Base-by-base conservation (phyloP, 2,797 vertebrate species). In the Anguilla megastoma region DNA sequence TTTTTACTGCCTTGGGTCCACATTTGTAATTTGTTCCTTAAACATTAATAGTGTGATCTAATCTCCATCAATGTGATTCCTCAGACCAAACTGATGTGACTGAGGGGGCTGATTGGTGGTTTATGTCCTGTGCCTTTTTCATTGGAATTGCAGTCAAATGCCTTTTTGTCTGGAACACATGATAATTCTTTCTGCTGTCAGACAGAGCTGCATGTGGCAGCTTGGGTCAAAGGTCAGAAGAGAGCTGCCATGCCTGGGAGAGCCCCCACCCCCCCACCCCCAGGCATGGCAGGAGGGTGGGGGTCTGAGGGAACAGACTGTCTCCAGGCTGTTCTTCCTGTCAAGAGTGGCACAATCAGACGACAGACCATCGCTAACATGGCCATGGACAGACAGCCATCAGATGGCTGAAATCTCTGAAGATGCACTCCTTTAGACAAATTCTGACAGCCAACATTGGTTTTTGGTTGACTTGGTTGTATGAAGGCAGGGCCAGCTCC, bases 381-480 rank as follows among this genome's bases (percentile, higher is more conserved):
- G 54, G 84, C 84, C 54, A n/a, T 60, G 66, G 82, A 85, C 63
- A 45, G 50, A 24, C 4, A 14, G 82, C 56, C 50, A 85, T 60
- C 33, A 74, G 63, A 76, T 60, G 7, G 63, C 63, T 27, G 83
- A 85, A 88, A 76, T 85, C 83, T 56, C 71, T 56, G 52, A 36
- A 86, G 63, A 54, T 48, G 21, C 52, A 66, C 56, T 80, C 21
- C 60, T 58, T 10, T 41, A 60, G 71, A 80, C 45, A 56, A 41
- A 56, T 86, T 60, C 54, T 86, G 88, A 88, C 84, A 88, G 36
- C 45, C 88, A 66, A 52, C 52, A 36, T 48, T 36, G 54, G 71
- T 48, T 6, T 33, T 45, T 27, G 27, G 87, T 54, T 85, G 84
- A 85, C 76, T 88, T 85, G 63, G 41, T 5, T 56, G 50, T 14